Conservation (phyloP, 1,140 invertebrate species). For the Brachionus rubens region DNA sequence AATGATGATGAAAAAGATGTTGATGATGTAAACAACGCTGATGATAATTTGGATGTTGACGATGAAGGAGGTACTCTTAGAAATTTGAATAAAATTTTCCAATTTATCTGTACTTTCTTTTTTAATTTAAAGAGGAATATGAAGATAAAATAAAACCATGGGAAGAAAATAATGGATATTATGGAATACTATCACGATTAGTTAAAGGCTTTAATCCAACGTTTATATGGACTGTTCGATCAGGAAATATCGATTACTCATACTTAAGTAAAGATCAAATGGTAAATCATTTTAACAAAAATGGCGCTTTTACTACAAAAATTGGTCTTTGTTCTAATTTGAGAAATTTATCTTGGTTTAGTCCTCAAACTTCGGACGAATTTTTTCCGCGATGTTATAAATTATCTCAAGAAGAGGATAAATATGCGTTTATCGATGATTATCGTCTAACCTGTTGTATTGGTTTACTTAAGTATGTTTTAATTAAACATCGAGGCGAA, state of each 20-base stretch:
- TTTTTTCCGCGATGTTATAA: conserved; percentile 79
- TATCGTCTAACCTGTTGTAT: conserved; percentile 82
- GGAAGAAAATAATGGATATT: conserved; percentile 61
- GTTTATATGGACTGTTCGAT: conserved; percentile 80
- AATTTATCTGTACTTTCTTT: neutral
- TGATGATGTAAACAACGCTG: conserved; percentile 54
- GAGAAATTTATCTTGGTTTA: conserved; percentile 82
- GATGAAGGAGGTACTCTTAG: conserved; percentile 49
- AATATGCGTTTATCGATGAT: conserved; percentile 81
- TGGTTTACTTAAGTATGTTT: conserved; percentile 73
- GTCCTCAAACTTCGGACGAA: conserved; percentile 73
- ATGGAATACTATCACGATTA: conserved; percentile 61
- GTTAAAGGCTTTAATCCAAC: conserved; percentile 66
- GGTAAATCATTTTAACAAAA: conserved; percentile 74
- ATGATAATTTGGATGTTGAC: conserved; percentile 54
- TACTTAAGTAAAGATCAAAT: conserved; percentile 67
- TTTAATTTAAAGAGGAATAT: conserved; percentile 49
- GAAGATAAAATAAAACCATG: conserved; percentile 58
- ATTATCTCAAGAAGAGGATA: conserved; percentile 72
- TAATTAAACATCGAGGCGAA: conserved; percentile 60
- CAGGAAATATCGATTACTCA: conserved; percentile 73
- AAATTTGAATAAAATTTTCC: conserved; percentile 9
- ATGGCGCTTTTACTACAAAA: conserved; percentile 79
- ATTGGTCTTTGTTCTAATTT: conserved; percentile 72
- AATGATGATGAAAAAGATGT: conserved; percentile 51